A percentile compares a stretch with the other conserved stretches of the same genome.
These are phyloP conservation scores for Lacerta bilineata DNA, from an alignment of 2,797 vertebrate genomes.

Conservation along the genomic window DNA sequence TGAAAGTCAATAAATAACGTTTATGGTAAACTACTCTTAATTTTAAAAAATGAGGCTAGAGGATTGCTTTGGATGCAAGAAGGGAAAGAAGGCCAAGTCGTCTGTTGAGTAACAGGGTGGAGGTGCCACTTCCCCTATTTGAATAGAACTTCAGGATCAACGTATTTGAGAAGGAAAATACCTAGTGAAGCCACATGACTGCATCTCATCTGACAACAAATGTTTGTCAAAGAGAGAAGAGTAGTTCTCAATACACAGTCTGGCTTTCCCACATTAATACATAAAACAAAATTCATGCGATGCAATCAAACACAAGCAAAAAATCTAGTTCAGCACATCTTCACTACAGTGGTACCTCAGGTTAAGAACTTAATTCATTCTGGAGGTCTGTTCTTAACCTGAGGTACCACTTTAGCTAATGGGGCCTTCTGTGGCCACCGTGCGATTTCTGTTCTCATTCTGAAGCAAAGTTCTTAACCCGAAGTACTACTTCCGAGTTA, in stretches of 20 bases:
- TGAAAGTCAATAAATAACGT: slow-evolving; percentile 28
- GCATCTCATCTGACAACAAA: neutral
- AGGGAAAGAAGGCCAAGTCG: neutral
- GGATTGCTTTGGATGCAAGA: neutral
- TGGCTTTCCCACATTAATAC: neutral
- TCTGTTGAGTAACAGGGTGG: neutral
- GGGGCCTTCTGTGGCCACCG: too few species aligned
- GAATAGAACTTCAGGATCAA: neutral
- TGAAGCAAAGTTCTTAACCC: too few species aligned
- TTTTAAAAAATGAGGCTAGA: neutral
- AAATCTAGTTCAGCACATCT: neutral
- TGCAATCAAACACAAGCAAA: too few species aligned
- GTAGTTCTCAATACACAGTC: neutral
- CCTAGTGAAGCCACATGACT: neutral
- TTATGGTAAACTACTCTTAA: neutral
- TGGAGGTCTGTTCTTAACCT: too few species aligned
- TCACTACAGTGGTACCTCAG: neutral
- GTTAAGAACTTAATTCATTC: too few species aligned
- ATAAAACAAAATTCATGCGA: too few species aligned
- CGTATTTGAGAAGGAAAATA: neutral
- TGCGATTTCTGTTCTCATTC: too few species aligned
- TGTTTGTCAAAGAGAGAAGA: neutral
- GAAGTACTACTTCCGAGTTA: too few species aligned
- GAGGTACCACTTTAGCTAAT: too few species aligned
- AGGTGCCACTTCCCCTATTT: neutral